Conservation (phyloP, 92 coral and sea anemone genomes). For the Nematostella vectensis region DNA sequence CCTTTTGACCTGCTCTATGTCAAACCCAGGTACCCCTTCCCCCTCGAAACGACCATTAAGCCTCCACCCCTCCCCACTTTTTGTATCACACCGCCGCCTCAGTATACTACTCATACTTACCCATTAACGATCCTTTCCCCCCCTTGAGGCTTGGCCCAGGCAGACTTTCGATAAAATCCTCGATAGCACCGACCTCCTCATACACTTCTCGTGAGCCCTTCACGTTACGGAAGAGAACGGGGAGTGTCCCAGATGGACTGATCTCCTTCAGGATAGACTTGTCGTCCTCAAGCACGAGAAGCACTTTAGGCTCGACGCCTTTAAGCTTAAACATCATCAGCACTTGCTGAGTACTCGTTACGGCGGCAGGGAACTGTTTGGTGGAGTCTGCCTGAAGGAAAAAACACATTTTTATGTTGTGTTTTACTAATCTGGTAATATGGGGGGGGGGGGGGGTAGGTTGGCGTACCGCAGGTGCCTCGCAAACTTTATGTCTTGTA, state of each 20-base stretch:
- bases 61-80: no score
- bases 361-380: conserved; percentile 20
- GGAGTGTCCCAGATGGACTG: conserved; percentile 26
- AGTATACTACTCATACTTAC: background rate
- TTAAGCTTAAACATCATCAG: conserved; percentile 34
- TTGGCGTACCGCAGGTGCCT: no score
- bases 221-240: conserved; percentile 20
- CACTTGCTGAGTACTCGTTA: conserved; percentile 29
- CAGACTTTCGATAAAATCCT: conserved; percentile 11
- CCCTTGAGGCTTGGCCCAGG: conserved; percentile 16
- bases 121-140: background rate
- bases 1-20: no score
- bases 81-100: background rate
- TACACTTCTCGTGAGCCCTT: conserved; percentile 13
- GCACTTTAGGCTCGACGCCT: conserved; percentile 14
- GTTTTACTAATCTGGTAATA: no score
- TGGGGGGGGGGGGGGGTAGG: no score
- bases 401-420: background rate
- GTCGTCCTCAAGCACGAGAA: conserved; percentile 21
- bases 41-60: no score
- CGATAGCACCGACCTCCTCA: conserved; percentile 20
- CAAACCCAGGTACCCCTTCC: no score
- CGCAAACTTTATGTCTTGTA: no score
- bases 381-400: conserved; percentile 17
- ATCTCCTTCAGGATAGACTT: conserved; percentile 11